A percentile compares a stretch with the other conserved stretches of the same genome.
Evolutionary conservation across 2,113 vertebrate species (phyloP).

Genomic region (Cebidichthys violaceus): DNA sequence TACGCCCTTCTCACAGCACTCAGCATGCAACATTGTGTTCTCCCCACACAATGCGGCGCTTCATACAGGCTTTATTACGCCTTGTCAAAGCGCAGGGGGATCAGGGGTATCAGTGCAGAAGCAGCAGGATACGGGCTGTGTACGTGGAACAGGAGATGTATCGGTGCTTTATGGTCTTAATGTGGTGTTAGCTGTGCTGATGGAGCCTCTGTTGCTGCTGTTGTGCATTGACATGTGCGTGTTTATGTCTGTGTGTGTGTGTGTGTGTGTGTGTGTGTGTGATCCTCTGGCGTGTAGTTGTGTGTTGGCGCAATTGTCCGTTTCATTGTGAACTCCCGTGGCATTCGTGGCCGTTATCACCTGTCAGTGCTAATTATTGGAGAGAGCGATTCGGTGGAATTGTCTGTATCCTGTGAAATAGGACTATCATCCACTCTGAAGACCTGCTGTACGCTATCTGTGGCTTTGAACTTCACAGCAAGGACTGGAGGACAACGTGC

Average conservation of each 20-base stretch:
- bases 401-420: conserved; percentile 58
- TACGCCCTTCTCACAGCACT: conserved; percentile 86
- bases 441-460: conserved; percentile 40
- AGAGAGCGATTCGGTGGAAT: conserved; percentile 50
- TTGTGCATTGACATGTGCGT: conserved; percentile 46
- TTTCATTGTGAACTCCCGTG: conserved; percentile 63
- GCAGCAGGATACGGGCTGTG: conserved; percentile 67
- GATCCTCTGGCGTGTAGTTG: not conserved
- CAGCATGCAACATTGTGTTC: conserved; percentile 83
- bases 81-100: conserved; percentile 81
- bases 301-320: conserved; percentile 59
- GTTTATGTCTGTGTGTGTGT: conserved; percentile 10
- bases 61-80: conserved; percentile 82
- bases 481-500: conserved; percentile 13
- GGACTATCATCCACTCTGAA: conserved; percentile 50
- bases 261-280: conserved; percentile 21
- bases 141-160: conserved; percentile 70
- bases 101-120: conserved; percentile 77
- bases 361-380: conserved; percentile 76
- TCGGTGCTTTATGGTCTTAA: conserved; percentile 76
- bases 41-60: conserved; percentile 80
- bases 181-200: conserved; percentile 67
- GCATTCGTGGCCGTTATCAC: conserved; percentile 70
- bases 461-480: conserved; percentile 48
- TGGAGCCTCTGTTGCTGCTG: conserved; percentile 56